Base-by-base conservation (phyloP, 2,113 vertebrate genomes). In the Antidorcas marsupialis region DNA sequence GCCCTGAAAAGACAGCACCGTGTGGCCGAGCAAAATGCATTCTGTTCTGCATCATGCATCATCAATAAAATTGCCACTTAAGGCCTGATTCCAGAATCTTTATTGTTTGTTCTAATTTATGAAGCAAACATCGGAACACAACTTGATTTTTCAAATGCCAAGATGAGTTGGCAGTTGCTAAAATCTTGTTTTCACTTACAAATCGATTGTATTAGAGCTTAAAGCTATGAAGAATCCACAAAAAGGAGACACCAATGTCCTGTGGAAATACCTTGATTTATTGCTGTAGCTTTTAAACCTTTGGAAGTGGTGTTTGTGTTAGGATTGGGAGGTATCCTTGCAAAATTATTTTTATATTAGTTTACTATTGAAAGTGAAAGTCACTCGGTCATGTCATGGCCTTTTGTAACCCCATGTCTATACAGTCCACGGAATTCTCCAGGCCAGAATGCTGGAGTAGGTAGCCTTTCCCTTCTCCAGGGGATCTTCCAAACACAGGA, bases 101-200 rank as follows among this genome's bases (percentile, higher is more conserved):
- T 95, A 96, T 83, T 96, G 95, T 94, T 97, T 89, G 62, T 96
- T 97, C 79, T 91, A 95, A 97, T 97, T 97, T 96, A 93, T 96
- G 91, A 97, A 96, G 95, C 83, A 97, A 89, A 89, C 83, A 93
- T 91, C 83, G 62, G 93, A 97, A 96, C 71, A 94, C 89, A 97
- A 87, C 78, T 97, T 94, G 94, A 90, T 87, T 94, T 97, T 97
- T 96, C 67, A 94, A 59, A 96, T 81, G 89, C 94, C 95, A 98
- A 85, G 62, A 95, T 95, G 89, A 97, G 71, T 55, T 97, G 91
- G 96, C 95, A 95, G 39, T 74, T 95, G 79, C 91, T 93, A 89
- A 91, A 96, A 60, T 94, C 55, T 95, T 96, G 62, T 98, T 98
- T 97, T 97, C 62, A 95, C 83, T 97, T 97, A 71, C 21, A 98